A percentile compares a stretch with the other conserved stretches of the same genome.
Evolutionary conservation across 2,888 invertebrate genomes (phyloP).

Genomic region (Chirona hameri): DNA sequence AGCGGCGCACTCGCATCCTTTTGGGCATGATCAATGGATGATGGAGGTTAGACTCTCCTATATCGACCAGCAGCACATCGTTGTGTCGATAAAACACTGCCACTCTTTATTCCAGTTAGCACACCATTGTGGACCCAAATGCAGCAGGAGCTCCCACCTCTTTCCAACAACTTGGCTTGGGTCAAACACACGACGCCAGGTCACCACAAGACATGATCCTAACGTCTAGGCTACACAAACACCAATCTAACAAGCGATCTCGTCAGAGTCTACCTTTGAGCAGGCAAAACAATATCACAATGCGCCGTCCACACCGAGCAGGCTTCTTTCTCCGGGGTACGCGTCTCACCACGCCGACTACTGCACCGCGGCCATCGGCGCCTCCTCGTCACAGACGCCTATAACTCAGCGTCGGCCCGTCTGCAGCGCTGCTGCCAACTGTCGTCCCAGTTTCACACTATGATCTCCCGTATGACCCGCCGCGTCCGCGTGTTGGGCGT

Average conservation of each 20-base stretch:
- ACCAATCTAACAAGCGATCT: background rate
- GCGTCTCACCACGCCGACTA: background rate
- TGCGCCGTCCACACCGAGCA: background rate
- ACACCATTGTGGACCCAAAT: no score
- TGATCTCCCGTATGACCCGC: conserved; percentile 89
- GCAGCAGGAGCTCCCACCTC: no score
- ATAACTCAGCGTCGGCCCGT: background rate
- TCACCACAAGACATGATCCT: no score
- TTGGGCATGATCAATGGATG: no score
- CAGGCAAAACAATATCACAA: conserved; percentile 30
- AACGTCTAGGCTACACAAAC: background rate
- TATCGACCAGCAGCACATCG: no score
- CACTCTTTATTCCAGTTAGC: no score
- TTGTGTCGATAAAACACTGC: no score
- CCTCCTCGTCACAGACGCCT: background rate
- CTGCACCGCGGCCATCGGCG: background rate
- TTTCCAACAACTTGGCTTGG: no score
- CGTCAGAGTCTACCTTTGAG: conserved; percentile 51
- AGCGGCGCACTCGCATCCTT: no score
- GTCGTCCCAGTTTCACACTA: conserved; percentile 54
- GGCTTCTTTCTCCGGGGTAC: conserved; percentile 1
- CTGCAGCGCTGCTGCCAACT: background rate
- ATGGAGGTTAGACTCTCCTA: no score
- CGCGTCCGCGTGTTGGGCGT: conserved; percentile 89
- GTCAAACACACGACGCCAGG: no score